Conservation (phyloP, 1,140 invertebrate species). For the Andricus grossulariae region DNA sequence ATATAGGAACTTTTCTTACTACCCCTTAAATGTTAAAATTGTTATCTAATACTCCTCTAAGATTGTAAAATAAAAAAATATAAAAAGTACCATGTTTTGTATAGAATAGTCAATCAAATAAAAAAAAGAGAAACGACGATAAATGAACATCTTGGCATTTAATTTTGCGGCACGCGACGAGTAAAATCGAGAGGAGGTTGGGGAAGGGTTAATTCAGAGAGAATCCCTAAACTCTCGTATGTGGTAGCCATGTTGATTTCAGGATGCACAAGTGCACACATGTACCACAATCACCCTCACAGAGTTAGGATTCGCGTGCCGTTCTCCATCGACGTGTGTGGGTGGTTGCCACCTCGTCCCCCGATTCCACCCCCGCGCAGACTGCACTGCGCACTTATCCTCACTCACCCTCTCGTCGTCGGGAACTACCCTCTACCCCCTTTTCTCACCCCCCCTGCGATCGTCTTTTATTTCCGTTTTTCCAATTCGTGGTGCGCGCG, state of each 20-base stretch:
- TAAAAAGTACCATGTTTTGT: too few relatives aligned
- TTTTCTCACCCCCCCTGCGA: constrained; percentile 57
- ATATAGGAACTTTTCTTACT: too few relatives aligned
- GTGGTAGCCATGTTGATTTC: constrained; percentile 58
- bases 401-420: constrained; percentile 38
- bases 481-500: constrained; percentile 66
- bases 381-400: constrained; percentile 69
- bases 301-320: constrained; percentile 35
- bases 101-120: too few relatives aligned
- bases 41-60: too few relatives aligned
- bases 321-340: constrained; percentile 12
- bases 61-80: too few relatives aligned
- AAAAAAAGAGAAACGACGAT: too few relatives aligned
- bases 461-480: constrained; percentile 74
- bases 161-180: constrained; percentile 7
- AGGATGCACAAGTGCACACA: constrained; percentile 35
- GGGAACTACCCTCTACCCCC: constrained; percentile 39
- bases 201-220: constrained; percentile 10
- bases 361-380: constrained; percentile 60
- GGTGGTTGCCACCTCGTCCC: constrained; percentile 41
- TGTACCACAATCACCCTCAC: background rate
- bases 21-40: too few relatives aligned
- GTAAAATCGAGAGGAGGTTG: background rate
- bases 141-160: too few relatives aligned
- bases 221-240: background rate